Conservation (phyloP, 2,797 vertebrate species). For the Megalops cyprinoides region DNA sequence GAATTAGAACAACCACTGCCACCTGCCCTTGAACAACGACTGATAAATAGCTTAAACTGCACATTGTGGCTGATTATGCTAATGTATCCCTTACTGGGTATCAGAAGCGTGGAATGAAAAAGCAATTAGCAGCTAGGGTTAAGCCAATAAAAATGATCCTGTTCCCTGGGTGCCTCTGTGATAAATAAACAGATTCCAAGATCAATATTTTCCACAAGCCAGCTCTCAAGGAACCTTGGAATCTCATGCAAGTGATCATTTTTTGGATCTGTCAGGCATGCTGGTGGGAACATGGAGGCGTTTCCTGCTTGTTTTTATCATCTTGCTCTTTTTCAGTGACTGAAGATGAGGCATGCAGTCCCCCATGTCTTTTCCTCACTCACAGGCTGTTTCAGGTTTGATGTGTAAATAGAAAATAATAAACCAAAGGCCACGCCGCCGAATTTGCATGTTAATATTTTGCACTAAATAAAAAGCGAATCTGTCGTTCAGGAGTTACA, state of each 20-base stretch:
- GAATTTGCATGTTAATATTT: neutral
- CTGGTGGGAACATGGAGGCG: neutral
- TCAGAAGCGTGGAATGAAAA: conserved; percentile 6
- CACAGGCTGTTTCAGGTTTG: neutral
- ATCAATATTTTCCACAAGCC: conserved; percentile 6
- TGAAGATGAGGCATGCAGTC: neutral
- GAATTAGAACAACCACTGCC: neutral
- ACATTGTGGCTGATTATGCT: conserved; percentile 5
- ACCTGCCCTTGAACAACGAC: neutral
- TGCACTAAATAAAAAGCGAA: neutral
- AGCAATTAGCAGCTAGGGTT: conserved; percentile 19
- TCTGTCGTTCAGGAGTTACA: neutral
- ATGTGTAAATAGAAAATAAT: neutral
- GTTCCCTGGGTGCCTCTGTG: neutral
- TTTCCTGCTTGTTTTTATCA: neutral
- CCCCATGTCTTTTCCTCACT: no score
- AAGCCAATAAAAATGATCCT: neutral
- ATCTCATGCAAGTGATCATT: conserved; percentile 15
- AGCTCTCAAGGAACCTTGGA: neutral
- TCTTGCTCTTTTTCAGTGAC: neutral
- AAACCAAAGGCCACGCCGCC: neutral
- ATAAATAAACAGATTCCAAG: conserved; percentile 28
- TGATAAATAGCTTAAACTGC: conserved; percentile 15
- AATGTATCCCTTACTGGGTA: neutral
- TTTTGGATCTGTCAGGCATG: neutral